Percentiles rank a stretch among this genome's conserved stretches.
These are phyloP conservation scores for Hyles vespertilio DNA, from an alignment of 1,140 invertebrate species.

Conservation along the genomic window DNA sequence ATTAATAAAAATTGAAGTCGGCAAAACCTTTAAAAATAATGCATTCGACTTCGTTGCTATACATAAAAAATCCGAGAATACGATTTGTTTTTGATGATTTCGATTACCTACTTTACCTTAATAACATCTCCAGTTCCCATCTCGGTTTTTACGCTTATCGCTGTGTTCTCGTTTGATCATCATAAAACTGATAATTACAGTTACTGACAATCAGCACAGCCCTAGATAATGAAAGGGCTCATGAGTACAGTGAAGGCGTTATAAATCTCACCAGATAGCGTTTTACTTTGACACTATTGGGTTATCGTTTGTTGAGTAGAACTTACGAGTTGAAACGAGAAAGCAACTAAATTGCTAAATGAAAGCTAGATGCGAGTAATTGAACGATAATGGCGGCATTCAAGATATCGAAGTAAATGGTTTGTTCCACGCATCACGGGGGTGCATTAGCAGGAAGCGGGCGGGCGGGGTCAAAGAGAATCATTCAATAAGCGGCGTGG, in stretches of 20 bases:
- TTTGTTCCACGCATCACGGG: too few species aligned
- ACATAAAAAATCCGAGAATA: too few species aligned
- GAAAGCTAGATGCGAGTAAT: not conserved
- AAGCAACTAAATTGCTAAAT: not conserved
- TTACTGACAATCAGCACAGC: constrained; percentile 1
- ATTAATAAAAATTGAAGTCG: too few species aligned
- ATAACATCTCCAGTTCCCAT: too few species aligned
- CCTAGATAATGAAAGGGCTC: constrained; percentile 17
- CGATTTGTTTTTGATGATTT: too few species aligned
- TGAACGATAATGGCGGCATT: not conserved
- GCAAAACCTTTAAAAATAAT: too few species aligned
- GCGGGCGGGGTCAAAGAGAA: not conserved
- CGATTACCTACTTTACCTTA: too few species aligned
- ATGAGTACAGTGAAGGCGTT: constrained; percentile 16
- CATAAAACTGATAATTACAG: not conserved
- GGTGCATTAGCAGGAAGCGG: constrained; percentile 3
- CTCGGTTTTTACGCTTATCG: too few species aligned
- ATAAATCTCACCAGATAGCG: constrained; percentile 32
- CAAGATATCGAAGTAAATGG: constrained; percentile 3
- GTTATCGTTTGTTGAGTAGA: constrained; percentile 1
- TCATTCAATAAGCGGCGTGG: constrained; percentile 24
- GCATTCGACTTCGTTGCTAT: too few species aligned
- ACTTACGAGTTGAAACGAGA: not conserved
- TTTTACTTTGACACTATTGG: not conserved
- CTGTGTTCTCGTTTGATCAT: too few species aligned